phyloP scores from a whole-genome alignment of 2,888 invertebrate genomes.

The Hydrotaea cyrtoneurina region DNA sequence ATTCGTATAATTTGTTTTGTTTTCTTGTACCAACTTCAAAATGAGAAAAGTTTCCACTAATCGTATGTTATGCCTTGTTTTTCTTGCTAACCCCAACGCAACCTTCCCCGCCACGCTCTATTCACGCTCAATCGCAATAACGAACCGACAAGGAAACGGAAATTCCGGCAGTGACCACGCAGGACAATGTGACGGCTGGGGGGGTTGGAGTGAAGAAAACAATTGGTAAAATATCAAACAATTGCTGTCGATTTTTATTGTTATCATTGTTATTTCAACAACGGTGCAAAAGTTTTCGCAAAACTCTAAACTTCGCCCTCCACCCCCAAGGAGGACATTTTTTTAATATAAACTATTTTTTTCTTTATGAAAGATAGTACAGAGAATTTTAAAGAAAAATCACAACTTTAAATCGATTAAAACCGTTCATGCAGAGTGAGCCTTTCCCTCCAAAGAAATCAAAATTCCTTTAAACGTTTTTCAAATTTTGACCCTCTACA shows the following conservation, averaged over 20 bases:
- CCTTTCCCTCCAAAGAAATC: no score
- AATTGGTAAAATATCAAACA: conserved; percentile 38
- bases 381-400: no score
- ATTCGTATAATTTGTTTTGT: conserved; percentile 62
- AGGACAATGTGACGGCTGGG: conserved; percentile 5
- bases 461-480: no score
- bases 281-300: neutral
- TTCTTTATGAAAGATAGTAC: no score
- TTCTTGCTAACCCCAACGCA: neutral
- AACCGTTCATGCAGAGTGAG: no score
- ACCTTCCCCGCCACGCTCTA: neutral
- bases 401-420: no score
- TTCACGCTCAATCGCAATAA: neutral
- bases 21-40: conserved; percentile 59
- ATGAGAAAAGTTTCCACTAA: conserved; percentile 65
- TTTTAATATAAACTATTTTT: no score
- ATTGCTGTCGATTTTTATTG: conserved; percentile 52
- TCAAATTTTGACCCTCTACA: no score
- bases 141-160: conserved; percentile 1
- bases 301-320: neutral
- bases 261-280: conserved; percentile 17
- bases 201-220: conserved; percentile 35
- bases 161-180: conserved; percentile 45
- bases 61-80: conserved; percentile 61
- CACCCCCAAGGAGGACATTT: no score